Evolutionary conservation across 2,113 vertebrate species (phyloP).

Genomic region (Dipodomys ordii): DNA sequence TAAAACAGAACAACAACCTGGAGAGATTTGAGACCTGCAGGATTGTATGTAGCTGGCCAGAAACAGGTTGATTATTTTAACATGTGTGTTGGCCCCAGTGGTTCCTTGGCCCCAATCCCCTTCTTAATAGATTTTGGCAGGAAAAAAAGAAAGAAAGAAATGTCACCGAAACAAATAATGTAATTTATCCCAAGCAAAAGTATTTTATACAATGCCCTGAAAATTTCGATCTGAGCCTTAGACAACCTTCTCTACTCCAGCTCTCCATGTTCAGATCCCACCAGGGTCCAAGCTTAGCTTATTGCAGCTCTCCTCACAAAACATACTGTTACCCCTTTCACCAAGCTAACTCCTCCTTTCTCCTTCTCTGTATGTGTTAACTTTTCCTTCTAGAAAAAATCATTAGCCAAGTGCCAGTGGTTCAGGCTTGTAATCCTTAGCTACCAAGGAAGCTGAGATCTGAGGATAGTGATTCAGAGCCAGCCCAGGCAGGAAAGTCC

Average conservation of each 20-base stretch:
- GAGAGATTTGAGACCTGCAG: not conserved
- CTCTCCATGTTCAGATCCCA: not conserved
- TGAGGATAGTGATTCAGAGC: no score
- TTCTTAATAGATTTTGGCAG: conserved; percentile 55
- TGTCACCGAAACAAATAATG: conserved; percentile 31
- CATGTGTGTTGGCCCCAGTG: not conserved
- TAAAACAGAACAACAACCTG: not conserved
- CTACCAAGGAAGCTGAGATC: no score
- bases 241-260: not conserved
- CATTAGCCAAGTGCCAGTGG: no score
- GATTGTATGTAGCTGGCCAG: not conserved
- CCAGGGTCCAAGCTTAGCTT: not conserved
- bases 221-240: not conserved
- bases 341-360: not conserved
- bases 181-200: conserved; percentile 19
- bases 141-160: conserved; percentile 11
- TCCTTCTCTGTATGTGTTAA: not conserved
- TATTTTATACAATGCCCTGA: conserved; percentile 31
- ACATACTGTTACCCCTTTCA: not conserved
- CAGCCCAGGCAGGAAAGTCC: no score
- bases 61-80: not conserved
- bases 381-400: no score
- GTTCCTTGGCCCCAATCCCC: conserved; percentile 28
- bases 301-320: not conserved
- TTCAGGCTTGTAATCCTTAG: no score